A percentile compares a stretch with the other conserved stretches of the same genome.
Evolutionary conservation across 2,888 invertebrate genomes (phyloP).

Genomic region (Drosophila mimica): DNA sequence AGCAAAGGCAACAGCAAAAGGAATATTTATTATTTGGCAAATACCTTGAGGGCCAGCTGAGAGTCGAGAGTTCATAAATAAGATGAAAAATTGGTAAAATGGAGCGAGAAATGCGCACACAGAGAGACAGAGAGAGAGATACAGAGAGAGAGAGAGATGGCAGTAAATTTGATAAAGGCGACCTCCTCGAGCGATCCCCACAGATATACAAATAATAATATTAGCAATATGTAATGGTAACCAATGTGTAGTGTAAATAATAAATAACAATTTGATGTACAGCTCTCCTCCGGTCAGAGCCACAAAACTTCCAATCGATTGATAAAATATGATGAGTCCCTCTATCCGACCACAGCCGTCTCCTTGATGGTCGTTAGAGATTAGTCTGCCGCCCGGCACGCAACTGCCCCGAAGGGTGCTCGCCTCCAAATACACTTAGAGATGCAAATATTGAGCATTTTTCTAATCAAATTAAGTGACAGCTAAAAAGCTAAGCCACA

Average conservation of each 20-base stretch:
- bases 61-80: conserved; percentile 73
- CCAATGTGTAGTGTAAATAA: conserved; percentile 78
- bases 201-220: conserved; percentile 58
- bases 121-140: neutral
- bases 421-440: conserved; percentile 2
- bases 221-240: conserved; percentile 74
- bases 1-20: conserved; percentile 33
- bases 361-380: conserved; percentile 58
- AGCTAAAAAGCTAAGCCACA: neutral
- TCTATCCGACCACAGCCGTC: conserved; percentile 3
- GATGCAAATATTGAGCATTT: neutral
- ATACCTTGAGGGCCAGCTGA: conserved; percentile 63
- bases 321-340: conserved; percentile 75
- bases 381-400: conserved; percentile 51
- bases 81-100: conserved; percentile 66
- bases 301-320: conserved; percentile 74
- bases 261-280: conserved; percentile 68
- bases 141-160: conserved; percentile 9
- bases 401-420: conserved; percentile 42
- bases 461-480: neutral
- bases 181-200: conserved; percentile 32
- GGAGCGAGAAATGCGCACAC: conserved; percentile 51
- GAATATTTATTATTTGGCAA: conserved; percentile 74
- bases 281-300: conserved; percentile 26
- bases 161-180: conserved; percentile 47